Evolutionary conservation across 2,797 vertebrate genomes (phyloP).

Genomic region (Squalus acanthias): DNA sequence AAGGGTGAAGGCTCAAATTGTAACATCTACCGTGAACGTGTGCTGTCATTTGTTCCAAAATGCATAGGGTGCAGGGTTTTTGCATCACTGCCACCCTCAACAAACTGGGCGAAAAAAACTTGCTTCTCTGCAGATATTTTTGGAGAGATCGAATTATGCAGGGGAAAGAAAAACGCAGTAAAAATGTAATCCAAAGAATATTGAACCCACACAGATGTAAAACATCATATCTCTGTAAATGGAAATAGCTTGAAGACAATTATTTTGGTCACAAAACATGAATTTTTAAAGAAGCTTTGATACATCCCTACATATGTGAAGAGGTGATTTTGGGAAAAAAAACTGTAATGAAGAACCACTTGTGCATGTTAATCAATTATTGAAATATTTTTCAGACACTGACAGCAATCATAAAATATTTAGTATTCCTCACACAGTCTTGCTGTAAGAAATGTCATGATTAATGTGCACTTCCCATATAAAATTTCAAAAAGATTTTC

Average conservation of each 20-base stretch:
- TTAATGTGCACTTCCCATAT: not conserved
- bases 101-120: not conserved
- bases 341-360: slow-evolving; percentile 23
- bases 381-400: slow-evolving; percentile 20
- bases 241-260: not conserved
- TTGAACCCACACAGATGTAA: not conserved
- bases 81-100: not conserved
- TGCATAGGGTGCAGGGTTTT: not conserved
- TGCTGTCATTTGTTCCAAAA: not conserved
- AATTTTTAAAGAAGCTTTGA: slow-evolving; percentile 17
- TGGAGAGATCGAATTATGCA: not conserved
- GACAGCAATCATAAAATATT: slow-evolving; percentile 18
- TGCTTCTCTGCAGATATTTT: not conserved
- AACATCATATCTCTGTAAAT: not conserved
- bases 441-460: slow-evolving; percentile 17
- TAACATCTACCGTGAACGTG: not conserved
- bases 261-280: not conserved
- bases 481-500: slow-evolving; percentile 1
- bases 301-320: not conserved
- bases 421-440: not conserved
- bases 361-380: slow-evolving; percentile 28
- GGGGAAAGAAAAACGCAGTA: not conserved
- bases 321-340: not conserved
- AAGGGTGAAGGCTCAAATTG: not conserved
- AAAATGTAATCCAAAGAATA: not conserved